These are phyloP conservation scores for Luffia ferchaultella DNA, from an alignment of 2,888 invertebrate genomes.

Conservation along the genomic window DNA sequence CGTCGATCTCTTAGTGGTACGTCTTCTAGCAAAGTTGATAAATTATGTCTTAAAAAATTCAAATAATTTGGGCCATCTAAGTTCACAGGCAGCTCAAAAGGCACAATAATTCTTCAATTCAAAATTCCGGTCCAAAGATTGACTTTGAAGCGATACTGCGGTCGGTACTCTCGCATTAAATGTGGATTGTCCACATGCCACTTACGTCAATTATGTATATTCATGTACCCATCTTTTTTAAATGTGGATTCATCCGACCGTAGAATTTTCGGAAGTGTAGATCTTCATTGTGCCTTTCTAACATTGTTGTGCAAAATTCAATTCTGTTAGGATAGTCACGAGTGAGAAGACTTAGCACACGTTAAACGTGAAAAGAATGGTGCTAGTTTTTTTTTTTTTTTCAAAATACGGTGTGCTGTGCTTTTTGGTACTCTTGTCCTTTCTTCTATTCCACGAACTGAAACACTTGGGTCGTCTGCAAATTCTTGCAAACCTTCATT, in stretches of 20 bases:
- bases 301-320: conserved; percentile 9
- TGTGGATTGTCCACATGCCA: conserved; percentile 7
- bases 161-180: conserved; percentile 8
- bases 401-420: conserved; percentile 4
- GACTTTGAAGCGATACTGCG: conserved; percentile 15
- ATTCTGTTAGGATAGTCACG: conserved; percentile 4
- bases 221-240: conserved; percentile 5
- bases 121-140: conserved; percentile 16
- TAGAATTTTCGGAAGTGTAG: conserved; percentile 6
- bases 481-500: conserved; percentile 10
- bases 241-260: conserved; percentile 10
- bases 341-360: conserved; percentile 4
- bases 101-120: conserved; percentile 15
- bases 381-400: conserved; percentile 1
- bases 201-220: conserved; percentile 7
- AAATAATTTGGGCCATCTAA: conserved; percentile 1
- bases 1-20: conserved; percentile 9
- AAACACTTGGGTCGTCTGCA: conserved; percentile 11
- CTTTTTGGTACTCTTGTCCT: conserved; percentile 9
- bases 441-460: conserved; percentile 11
- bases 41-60: conserved; percentile 11
- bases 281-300: conserved; percentile 6
- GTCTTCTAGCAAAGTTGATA: conserved; percentile 14
- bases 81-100: conserved; percentile 10
- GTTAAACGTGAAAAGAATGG: conserved; percentile 4